phyloP scores from a whole-genome alignment of 2,113 vertebrate species.

The Anarrhichthys ocellatus region DNA sequence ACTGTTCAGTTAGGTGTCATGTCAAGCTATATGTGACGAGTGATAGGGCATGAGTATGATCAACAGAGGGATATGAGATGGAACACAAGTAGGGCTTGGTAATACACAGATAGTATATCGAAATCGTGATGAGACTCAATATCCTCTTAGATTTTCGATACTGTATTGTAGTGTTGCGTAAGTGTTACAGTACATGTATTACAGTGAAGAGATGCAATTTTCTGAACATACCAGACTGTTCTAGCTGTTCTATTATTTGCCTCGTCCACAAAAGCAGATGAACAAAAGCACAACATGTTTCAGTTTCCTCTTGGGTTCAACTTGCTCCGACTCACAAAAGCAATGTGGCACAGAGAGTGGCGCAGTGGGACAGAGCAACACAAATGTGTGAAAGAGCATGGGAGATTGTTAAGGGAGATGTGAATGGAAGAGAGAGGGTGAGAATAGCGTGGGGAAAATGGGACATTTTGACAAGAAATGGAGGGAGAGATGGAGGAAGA shows the following conservation, averaged over 20 bases:
- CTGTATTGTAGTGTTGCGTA: not conserved
- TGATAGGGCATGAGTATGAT: too few relatives aligned
- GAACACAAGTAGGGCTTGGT: too few relatives aligned
- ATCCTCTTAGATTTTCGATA: not conserved
- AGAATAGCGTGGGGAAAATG: constrained; percentile 57
- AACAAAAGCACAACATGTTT: not conserved
- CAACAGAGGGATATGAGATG: too few relatives aligned
- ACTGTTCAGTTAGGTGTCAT: constrained; percentile 15
- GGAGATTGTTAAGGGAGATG: constrained; percentile 44
- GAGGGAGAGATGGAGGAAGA: not conserved
- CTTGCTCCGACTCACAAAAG: not conserved
- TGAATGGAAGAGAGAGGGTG: constrained; percentile 45
- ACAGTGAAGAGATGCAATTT: not conserved
- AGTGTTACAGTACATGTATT: not conserved
- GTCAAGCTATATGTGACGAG: constrained; percentile 33
- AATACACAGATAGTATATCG: not conserved
- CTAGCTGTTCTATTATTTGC: not conserved
- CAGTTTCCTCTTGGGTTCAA: not conserved
- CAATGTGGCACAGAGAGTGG: not conserved
- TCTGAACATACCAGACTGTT: not conserved
- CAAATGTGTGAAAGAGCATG: constrained; percentile 58
- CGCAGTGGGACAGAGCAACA: constrained; percentile 5
- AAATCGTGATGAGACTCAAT: not conserved
- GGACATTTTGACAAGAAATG: constrained; percentile 28
- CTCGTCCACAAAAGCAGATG: not conserved